These are phyloP conservation scores for Drosophila funebris DNA, from an alignment of 1,140 invertebrate genomes.

Conservation along the genomic window DNA sequence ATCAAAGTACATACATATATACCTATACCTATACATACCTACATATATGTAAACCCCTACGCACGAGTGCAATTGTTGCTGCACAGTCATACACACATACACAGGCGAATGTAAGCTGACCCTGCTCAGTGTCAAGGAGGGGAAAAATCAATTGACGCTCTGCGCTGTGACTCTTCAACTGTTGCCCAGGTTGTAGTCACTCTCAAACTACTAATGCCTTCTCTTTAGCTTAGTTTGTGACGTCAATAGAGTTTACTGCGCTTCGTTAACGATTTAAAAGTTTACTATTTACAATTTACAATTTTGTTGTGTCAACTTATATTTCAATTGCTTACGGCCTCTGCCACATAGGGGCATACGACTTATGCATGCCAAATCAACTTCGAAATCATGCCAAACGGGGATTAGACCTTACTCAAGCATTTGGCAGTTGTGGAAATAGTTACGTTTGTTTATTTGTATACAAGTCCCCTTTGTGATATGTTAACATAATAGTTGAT, in stretches of 20 bases:
- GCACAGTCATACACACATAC: constrained; percentile 17
- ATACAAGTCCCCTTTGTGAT: background rate
- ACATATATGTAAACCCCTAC: constrained; percentile 21
- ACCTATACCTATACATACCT: constrained; percentile 6
- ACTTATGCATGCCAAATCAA: background rate
- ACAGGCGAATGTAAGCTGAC: constrained; percentile 45
- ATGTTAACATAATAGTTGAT: background rate
- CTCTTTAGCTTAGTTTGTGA: no score
- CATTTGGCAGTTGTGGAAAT: background rate
- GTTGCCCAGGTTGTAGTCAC: constrained; percentile 4
- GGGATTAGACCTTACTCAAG: constrained; percentile 20
- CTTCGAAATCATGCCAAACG: constrained; percentile 24
- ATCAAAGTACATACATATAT: constrained; percentile 22
- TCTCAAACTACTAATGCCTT: background rate
- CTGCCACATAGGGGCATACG: background rate
- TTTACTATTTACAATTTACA: background rate
- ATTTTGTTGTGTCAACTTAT: background rate
- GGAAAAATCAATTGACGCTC: constrained; percentile 70
- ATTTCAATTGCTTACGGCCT: background rate
- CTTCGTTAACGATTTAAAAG: background rate
- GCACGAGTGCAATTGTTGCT: constrained; percentile 40
- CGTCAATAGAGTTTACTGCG: background rate
- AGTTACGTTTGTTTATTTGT: background rate
- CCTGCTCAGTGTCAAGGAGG: constrained; percentile 73
- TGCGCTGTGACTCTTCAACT: constrained; percentile 49